Evolutionary conservation across 1,140 invertebrate genomes (phyloP).

Genomic region (Reticulitermes speratus): DNA sequence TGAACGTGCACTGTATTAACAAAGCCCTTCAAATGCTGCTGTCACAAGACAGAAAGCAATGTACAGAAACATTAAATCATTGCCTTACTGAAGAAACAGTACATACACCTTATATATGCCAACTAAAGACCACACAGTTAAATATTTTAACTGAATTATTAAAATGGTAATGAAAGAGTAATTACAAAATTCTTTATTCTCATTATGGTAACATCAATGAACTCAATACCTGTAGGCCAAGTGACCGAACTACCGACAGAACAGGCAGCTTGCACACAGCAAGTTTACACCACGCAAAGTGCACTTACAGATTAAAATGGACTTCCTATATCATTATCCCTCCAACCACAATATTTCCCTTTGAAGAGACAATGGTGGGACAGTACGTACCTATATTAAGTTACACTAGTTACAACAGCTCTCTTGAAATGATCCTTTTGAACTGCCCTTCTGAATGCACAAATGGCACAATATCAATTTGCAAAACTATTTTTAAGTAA

Average conservation of each 20-base stretch:
- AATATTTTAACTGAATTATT: neutral
- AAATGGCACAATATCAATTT: neutral
- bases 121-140: neutral
- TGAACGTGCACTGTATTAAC: neutral
- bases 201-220: neutral
- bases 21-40: too few species aligned
- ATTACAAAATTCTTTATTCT: too few species aligned
- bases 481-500: neutral
- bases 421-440: neutral
- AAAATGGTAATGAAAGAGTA: too few species aligned
- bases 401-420: conserved; percentile 15
- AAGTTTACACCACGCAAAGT: conserved; percentile 25
- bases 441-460: neutral
- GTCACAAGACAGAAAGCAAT: too few species aligned
- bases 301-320: conserved; percentile 27
- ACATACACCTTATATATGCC: neutral
- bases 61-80: too few species aligned
- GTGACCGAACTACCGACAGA: conserved; percentile 20
- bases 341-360: neutral
- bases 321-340: conserved; percentile 2
- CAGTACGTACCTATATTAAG: conserved; percentile 10
- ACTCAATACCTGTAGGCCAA: conserved; percentile 11
- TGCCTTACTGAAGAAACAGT: too few species aligned
- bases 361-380: neutral
- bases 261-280: conserved; percentile 3